These are phyloP conservation scores for Lepilemur ruficaudatus DNA, from an alignment of 2,797 vertebrate genomes.

Conservation along the genomic window DNA sequence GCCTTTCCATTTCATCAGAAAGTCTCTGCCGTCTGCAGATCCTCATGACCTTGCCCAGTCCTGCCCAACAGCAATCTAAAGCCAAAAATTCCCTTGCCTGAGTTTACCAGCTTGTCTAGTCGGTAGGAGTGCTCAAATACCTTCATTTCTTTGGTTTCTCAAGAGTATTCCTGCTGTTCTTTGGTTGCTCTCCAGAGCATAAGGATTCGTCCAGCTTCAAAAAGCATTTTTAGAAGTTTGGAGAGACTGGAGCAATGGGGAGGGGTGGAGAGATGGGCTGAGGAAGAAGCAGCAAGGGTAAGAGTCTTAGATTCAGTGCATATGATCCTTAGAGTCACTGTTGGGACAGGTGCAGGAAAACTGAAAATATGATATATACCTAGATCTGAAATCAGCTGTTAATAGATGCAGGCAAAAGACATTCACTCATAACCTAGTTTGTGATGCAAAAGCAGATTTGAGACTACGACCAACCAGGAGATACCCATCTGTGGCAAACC, in stretches of 20 bases:
- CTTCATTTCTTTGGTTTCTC: background rate
- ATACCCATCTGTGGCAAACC: background rate
- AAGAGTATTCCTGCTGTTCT: background rate
- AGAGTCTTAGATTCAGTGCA: background rate
- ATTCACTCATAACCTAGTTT: background rate
- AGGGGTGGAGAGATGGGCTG: rapidly evolving
- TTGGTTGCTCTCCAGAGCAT: background rate
- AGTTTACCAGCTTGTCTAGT: background rate
- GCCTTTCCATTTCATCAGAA: background rate
- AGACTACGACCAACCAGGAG: background rate
- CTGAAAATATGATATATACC: background rate
- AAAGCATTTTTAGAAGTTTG: background rate
- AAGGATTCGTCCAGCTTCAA: background rate
- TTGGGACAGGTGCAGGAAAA: background rate
- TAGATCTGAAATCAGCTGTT: background rate
- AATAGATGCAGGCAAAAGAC: background rate
- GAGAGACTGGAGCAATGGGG: background rate
- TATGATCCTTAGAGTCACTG: background rate
- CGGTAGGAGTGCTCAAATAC: background rate
- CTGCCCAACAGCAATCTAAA: background rate
- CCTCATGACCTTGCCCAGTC: background rate
- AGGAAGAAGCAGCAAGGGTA: background rate
- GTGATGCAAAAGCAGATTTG: background rate
- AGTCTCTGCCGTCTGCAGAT: background rate
- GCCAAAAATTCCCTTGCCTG: background rate